phyloP scores from a whole-genome alignment of 2,113 vertebrate genomes.

The Leptobrachium leishanense region DNA sequence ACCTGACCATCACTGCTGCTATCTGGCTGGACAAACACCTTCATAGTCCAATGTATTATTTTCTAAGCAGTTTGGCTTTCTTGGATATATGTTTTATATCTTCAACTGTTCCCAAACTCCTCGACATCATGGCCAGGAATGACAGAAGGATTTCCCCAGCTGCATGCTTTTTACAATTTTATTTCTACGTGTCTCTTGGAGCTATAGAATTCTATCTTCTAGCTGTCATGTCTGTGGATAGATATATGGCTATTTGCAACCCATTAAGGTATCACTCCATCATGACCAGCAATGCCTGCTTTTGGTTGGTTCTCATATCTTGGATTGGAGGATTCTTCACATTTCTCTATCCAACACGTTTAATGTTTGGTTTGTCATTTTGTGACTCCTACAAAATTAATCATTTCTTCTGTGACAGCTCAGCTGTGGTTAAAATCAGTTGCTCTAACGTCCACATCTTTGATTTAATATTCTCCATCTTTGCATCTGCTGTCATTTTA shows the following conservation, averaged over 20 bases:
- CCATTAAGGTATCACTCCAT: slow-evolving; percentile 18
- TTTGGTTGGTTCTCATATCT: not conserved
- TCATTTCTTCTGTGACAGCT: slow-evolving; percentile 22
- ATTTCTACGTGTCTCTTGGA: slow-evolving; percentile 14
- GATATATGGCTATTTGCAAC: slow-evolving; percentile 4
- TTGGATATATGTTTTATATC: slow-evolving; percentile 30
- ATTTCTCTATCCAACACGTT: slow-evolving; percentile 3
- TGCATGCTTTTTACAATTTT: slow-evolving; percentile 10
- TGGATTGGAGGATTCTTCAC: slow-evolving; percentile 21
- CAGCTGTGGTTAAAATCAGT: slow-evolving; percentile 13
- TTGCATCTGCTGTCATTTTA: slow-evolving; percentile 24
- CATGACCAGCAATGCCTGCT: not conserved
- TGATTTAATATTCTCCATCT: slow-evolving; percentile 8
- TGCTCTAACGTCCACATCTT: slow-evolving; percentile 12
- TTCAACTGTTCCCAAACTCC: slow-evolving; percentile 19
- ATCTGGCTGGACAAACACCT: slow-evolving; percentile 12
- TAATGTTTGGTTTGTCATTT: slow-evolving; percentile 13
- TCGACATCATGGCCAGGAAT: not conserved
- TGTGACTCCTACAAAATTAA: slow-evolving; percentile 16
- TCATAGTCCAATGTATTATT: slow-evolving; percentile 4
- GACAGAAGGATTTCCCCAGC: not conserved
- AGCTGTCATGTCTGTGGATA: slow-evolving; percentile 13
- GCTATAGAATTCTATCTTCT: slow-evolving; percentile 18
- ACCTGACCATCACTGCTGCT: slow-evolving; percentile 7
- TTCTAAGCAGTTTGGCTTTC: slow-evolving; percentile 18